Base-by-base conservation (phyloP, 2,113 vertebrate genomes). In the Trachemys scripta region DNA sequence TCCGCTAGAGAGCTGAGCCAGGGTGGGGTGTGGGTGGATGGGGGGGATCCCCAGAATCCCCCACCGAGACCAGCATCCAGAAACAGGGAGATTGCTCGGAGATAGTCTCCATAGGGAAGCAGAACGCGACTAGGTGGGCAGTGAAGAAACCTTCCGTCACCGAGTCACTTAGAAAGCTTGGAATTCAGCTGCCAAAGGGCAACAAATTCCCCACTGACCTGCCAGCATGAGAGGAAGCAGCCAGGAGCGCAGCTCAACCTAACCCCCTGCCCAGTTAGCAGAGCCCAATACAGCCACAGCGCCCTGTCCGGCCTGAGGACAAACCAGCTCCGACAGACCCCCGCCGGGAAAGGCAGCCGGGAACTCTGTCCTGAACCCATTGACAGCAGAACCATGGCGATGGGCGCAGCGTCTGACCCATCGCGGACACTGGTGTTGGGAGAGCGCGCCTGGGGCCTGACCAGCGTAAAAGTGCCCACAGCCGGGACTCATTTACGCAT, bases 391-490 rank as follows among this genome's bases (percentile, higher is more conserved):
- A 72, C 8, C 35, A 3, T 7, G 19, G 35, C 5, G 65, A 6
- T n/a, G 17, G 65, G n/a, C 8, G 35, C 31, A 19, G 62, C 8
- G 2, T 19, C 4, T 17, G 17, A 69, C 65, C n/a, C 17, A 9
- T 38, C 8, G 2, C 1, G 1, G 62, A n/a, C 4, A 19, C 8
- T 14, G 59, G 31, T 10, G 12, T 35, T 2, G 62, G 62, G 62
- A 17, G 62, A 19, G 62, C 4, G 31, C 2, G 5, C 31, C 17
- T 8, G 35, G 16, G 29, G 59, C 31, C 27, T 35, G 13, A 35
- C 59, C 6, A 65, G 25, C 1, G 27, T 62, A 62, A 62, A 62
- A 62, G 59, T 8, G 29, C 29, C 57, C 5, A 6, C 5, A 13
- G 11, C 27, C 57, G 5, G 27, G 10, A 11, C 27, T 27, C 57